A percentile compares a stretch with the other conserved stretches of the same genome.
These are phyloP conservation scores for Maylandia zebra DNA, from an alignment of 2,113 vertebrate genomes.

Conservation along the genomic window DNA sequence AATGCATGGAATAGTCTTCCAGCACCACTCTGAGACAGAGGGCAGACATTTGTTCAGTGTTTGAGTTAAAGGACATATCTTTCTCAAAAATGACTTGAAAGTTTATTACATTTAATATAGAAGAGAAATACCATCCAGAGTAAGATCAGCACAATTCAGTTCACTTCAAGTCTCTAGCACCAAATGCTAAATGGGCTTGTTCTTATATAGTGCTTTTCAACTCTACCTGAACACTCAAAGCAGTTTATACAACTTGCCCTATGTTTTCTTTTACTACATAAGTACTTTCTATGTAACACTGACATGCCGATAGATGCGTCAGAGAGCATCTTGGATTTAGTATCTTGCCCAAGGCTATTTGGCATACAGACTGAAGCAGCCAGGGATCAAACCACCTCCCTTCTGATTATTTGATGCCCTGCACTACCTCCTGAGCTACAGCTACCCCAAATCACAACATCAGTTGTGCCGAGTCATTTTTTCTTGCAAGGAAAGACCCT, in stretches of 20 bases:
- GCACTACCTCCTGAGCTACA: neutral
- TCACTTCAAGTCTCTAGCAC: neutral
- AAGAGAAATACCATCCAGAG: neutral
- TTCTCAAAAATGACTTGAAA: neutral
- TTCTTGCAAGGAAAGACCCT: neutral
- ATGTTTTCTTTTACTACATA: neutral
- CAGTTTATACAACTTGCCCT: fast-evolving
- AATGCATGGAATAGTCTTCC: neutral
- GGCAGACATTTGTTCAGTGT: neutral
- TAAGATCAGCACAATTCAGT: neutral
- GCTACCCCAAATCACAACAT: neutral
- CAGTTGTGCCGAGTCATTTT: fast-evolving
- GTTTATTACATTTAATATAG: neutral
- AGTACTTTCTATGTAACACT: neutral
- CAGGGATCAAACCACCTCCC: neutral
- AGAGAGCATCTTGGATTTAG: neutral
- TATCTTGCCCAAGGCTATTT: neutral
- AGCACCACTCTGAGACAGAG: neutral
- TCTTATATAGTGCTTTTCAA: neutral
- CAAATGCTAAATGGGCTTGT: neutral
- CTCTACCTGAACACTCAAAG: neutral
- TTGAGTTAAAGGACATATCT: neutral
- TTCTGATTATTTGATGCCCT: neutral
- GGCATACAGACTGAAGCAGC: fast-evolving
- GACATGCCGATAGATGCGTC: fast-evolving